These are phyloP conservation scores for Pseudolaguvia tuberculata DNA, from an alignment of 2,113 vertebrate species.

Conservation along the genomic window DNA sequence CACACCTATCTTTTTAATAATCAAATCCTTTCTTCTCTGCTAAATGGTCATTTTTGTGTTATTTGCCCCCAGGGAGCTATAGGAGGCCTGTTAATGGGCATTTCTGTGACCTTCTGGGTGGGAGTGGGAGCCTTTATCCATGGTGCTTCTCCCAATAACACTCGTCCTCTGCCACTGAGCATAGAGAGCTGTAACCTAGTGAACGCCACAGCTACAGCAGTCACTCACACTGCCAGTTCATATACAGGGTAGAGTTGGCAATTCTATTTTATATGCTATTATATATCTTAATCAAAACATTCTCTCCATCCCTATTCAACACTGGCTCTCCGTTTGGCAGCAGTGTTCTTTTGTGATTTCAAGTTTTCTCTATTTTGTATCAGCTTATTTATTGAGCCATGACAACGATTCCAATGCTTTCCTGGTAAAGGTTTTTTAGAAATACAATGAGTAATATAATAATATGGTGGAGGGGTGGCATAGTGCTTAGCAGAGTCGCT, in stretches of 20 bases:
- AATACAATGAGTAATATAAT: no score
- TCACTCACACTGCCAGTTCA: conserved; percentile 50
- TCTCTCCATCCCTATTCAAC: no score
- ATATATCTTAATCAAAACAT: no score
- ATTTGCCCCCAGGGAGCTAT: conserved; percentile 68
- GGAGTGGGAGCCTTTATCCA: conserved; percentile 72
- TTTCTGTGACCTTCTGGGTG: conserved; percentile 70
- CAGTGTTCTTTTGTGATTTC: no score
- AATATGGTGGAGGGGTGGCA: no score
- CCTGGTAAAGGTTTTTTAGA: no score
- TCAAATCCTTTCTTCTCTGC: neutral
- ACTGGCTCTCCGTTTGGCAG: no score
- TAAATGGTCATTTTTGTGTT: neutral
- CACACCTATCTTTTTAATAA: neutral
- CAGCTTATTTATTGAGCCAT: no score
- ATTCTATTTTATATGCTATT: no score
- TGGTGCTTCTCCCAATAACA: conserved; percentile 64
- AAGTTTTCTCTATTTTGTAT: no score
- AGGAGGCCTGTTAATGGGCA: conserved; percentile 69
- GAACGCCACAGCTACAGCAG: conserved; percentile 38
- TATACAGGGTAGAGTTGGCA: conserved; percentile 41
- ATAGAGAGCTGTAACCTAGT: conserved; percentile 60
- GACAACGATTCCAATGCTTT: no score
- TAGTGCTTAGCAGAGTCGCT: no score
- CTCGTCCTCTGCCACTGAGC: conserved; percentile 64